Percentiles rank a stretch among this genome's conserved stretches.
These are phyloP conservation scores for Heterotilapia buettikoferi DNA, from an alignment of 2,113 vertebrate species.

Conservation along the genomic window DNA sequence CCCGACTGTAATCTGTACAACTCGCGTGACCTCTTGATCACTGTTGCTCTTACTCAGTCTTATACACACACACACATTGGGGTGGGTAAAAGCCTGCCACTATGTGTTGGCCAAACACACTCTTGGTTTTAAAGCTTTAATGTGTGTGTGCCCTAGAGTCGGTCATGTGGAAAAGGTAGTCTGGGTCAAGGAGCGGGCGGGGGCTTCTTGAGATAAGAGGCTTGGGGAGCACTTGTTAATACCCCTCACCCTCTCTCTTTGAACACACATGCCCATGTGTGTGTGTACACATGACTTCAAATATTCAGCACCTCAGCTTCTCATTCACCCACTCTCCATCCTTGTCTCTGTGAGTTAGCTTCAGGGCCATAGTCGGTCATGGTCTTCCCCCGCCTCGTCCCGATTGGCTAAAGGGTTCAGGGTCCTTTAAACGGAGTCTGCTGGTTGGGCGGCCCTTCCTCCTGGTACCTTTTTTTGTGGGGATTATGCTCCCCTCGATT, in stretches of 20 bases:
- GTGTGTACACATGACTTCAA: slow-evolving; percentile 7
- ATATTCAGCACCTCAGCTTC: slow-evolving; percentile 37
- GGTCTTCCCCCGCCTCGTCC: background rate
- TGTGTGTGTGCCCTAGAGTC: background rate
- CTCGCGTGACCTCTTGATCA: background rate
- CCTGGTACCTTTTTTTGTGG: slow-evolving; percentile 47
- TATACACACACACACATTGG: background rate
- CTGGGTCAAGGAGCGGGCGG: slow-evolving; percentile 32
- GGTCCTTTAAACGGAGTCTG: background rate
- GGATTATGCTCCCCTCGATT: slow-evolving; percentile 66
- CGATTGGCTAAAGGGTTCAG: slow-evolving; percentile 34
- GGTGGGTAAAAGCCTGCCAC: slow-evolving; percentile 21
- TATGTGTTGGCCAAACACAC: slow-evolving; percentile 18
- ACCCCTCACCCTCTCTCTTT: background rate
- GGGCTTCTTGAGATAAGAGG: slow-evolving; percentile 38
- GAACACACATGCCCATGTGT: background rate
- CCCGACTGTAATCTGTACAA: slow-evolving; percentile 2
- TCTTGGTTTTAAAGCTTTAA: slow-evolving; percentile 1
- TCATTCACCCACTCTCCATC: slow-evolving; percentile 15
- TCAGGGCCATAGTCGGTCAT: background rate
- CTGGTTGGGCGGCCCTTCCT: slow-evolving; percentile 9
- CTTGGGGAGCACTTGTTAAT: slow-evolving; percentile 33
- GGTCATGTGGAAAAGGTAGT: slow-evolving; percentile 50
- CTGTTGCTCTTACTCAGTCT: background rate
- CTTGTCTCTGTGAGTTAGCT: slow-evolving; percentile 9